A percentile compares a stretch with the other conserved stretches of the same genome.
Conservation (phyloP, 2,888 invertebrate species). For the Conchocele bisecta region DNA sequence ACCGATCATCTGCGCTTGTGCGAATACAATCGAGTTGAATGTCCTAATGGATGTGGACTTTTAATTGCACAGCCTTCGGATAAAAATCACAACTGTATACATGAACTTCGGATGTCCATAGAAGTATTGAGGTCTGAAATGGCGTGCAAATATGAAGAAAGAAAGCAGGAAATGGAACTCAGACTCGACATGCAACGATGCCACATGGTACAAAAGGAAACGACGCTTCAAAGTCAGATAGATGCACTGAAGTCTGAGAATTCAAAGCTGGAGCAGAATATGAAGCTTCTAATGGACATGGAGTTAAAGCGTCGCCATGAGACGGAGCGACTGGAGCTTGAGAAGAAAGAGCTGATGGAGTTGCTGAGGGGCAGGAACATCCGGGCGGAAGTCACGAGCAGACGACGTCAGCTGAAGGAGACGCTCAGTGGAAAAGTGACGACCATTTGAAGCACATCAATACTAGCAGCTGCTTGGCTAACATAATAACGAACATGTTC, state of each 20-base stretch:
- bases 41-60: conserved; percentile 73
- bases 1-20: conserved; percentile 62
- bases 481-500: no score
- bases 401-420: no score
- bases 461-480: no score
- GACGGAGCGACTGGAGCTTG: conserved; percentile 66
- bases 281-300: conserved; percentile 68
- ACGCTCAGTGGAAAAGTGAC: no score
- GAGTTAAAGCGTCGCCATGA: conserved; percentile 68
- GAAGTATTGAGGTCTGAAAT: conserved; percentile 75
- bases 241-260: conserved; percentile 70
- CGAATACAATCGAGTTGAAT: conserved; percentile 61
- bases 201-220: conserved; percentile 76
- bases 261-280: conserved; percentile 56
- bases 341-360: conserved; percentile 68
- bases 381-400: background rate
- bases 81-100: conserved; percentile 73
- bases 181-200: conserved; percentile 76
- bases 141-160: conserved; percentile 71
- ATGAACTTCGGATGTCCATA: conserved; percentile 69
- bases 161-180: conserved; percentile 71
- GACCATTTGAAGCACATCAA: no score
- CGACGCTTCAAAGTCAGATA: conserved; percentile 68
- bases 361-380: conserved; percentile 42
- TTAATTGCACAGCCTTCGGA: conserved; percentile 60